Percentiles rank a stretch among this genome's conserved stretches.
phyloP scores from a whole-genome alignment of 2,797 vertebrate species.

The Trachops cirrhosus region DNA sequence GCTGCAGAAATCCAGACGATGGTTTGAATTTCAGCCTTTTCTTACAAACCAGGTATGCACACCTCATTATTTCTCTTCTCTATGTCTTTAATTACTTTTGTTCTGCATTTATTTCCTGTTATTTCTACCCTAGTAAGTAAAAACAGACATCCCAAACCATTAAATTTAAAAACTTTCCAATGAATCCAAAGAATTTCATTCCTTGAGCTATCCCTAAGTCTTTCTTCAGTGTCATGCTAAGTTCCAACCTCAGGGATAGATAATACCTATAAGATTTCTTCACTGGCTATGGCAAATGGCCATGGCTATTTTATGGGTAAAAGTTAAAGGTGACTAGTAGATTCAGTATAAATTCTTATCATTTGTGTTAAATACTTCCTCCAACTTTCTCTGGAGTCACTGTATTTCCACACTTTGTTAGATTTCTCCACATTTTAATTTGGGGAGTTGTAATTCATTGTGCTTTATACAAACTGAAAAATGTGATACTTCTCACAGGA shows the following conservation, averaged over 20 bases:
- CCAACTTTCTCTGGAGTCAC: neutral
- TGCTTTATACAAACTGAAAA: neutral
- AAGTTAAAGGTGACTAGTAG: neutral
- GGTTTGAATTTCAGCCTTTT: neutral
- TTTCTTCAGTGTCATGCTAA: neutral
- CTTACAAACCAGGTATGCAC: neutral
- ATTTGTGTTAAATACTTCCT: neutral
- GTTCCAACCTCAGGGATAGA: neutral
- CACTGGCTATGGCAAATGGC: neutral
- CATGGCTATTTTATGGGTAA: neutral
- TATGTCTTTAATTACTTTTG: neutral
- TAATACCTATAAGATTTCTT: neutral
- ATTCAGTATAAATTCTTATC: neutral
- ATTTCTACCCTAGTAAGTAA: neutral
- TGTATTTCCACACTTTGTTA: neutral
- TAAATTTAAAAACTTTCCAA: neutral
- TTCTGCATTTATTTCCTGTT: neutral
- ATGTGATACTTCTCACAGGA: neutral
- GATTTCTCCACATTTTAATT: neutral
- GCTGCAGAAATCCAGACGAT: neutral
- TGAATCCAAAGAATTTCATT: neutral
- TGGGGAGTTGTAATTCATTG: neutral
- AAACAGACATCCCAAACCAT: neutral
- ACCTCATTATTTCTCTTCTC: neutral
- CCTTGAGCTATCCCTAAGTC: neutral